These are phyloP conservation scores for Hystrix cristata DNA, from an alignment of 2,113 vertebrate species.

Conservation along the genomic window DNA sequence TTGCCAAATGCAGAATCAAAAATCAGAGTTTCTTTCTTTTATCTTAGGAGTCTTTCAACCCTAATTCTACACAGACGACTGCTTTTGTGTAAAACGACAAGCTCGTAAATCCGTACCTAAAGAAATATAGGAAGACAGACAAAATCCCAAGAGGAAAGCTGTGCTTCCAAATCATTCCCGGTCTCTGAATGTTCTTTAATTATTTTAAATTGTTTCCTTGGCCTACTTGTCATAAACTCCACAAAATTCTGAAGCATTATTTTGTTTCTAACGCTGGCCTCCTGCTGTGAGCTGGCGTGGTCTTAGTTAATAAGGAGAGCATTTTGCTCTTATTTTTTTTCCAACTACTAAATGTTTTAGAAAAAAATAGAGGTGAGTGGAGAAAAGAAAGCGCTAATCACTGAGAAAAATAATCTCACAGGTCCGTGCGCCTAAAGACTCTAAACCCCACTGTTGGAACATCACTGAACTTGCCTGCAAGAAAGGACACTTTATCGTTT, in stretches of 20 bases:
- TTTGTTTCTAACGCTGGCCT: constrained; percentile 35
- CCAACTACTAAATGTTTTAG: background rate
- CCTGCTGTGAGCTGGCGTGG: background rate
- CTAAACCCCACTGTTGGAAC: background rate
- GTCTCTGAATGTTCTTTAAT: background rate
- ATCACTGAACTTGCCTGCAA: constrained; percentile 60
- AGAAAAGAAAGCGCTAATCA: background rate
- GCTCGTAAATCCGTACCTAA: background rate
- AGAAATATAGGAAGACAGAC: background rate
- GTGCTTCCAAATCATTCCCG: background rate
- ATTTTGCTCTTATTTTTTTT: background rate
- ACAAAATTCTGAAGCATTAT: constrained; percentile 18
- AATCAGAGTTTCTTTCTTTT: background rate
- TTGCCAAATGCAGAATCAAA: background rate
- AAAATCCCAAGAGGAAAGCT: background rate
- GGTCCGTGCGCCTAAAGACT: background rate
- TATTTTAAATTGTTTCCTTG: constrained; percentile 36
- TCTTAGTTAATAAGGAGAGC: constrained; percentile 23
- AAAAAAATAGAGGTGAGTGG: background rate
- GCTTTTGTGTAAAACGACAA: constrained; percentile 20
- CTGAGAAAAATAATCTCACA: background rate
- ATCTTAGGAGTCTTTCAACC: background rate
- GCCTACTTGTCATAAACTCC: background rate
- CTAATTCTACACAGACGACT: background rate
- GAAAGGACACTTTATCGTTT: constrained; percentile 53